These are phyloP conservation scores for Psammodynastes pulverulentus DNA, from an alignment of 2,113 vertebrate genomes.

Conservation along the genomic window DNA sequence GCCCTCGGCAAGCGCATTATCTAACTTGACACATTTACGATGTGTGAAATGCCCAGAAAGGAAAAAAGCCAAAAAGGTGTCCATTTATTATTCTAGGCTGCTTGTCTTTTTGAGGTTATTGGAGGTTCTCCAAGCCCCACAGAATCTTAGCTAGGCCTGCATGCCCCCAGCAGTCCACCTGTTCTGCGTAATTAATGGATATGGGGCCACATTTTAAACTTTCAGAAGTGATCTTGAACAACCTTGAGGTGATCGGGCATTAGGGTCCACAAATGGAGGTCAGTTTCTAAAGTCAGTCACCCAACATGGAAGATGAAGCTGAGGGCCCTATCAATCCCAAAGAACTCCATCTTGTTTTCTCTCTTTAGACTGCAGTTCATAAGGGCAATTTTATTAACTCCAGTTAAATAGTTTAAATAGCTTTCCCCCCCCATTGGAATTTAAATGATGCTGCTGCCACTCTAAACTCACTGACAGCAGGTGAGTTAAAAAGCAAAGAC, in stretches of 20 bases:
- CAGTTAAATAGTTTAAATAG: not conserved
- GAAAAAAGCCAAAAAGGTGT: too few relatives aligned
- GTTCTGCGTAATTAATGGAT: not conserved
- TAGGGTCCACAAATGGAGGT: not conserved
- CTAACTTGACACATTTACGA: too few relatives aligned
- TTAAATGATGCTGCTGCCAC: not conserved
- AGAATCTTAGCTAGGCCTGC: too few relatives aligned
- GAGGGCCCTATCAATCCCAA: not conserved
- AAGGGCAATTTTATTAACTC: not conserved
- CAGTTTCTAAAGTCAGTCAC: not conserved
- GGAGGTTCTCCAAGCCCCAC: too few relatives aligned
- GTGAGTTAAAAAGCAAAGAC: not conserved
- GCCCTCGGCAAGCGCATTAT: too few relatives aligned
- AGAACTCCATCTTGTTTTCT: not conserved
- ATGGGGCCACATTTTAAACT: not conserved
- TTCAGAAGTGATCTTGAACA: not conserved
- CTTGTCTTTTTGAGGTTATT: too few relatives aligned
- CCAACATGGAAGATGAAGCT: not conserved
- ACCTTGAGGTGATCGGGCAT: not conserved
- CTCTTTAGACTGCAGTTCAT: not conserved
- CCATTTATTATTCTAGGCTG: too few relatives aligned
- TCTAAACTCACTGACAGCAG: not conserved
- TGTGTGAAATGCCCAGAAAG: too few relatives aligned
- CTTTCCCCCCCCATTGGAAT: not conserved
- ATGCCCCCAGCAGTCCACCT: too few relatives aligned